Percentiles rank a stretch among this genome's conserved stretches.
phyloP scores from a whole-genome alignment of 2,888 invertebrate genomes.

The Lasioglossum figueresi region DNA sequence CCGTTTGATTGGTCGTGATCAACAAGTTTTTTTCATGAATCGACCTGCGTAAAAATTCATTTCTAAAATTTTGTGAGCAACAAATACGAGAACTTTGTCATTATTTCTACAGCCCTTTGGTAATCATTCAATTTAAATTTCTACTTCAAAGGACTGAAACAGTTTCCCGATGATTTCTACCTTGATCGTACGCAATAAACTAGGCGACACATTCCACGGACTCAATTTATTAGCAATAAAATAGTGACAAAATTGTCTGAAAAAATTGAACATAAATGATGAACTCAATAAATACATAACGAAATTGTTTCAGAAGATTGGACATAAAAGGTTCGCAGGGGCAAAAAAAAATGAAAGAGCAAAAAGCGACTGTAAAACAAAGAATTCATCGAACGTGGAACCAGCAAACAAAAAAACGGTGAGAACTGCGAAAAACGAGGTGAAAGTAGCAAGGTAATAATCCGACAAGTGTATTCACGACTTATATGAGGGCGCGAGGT shows the following conservation, averaged over 20 bases:
- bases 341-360: background rate
- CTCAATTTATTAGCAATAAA: background rate
- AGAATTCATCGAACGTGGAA: background rate
- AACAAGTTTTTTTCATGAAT: constrained; percentile 44
- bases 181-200: background rate
- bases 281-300: background rate
- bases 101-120: background rate
- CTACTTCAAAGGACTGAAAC: background rate
- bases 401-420: background rate
- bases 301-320: background rate
- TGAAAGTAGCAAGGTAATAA: background rate
- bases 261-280: background rate
- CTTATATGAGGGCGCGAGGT: background rate
- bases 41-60: background rate
- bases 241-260: background rate
- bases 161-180: background rate
- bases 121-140: background rate
- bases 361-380: background rate
- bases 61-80: background rate
- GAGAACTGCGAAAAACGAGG: background rate
- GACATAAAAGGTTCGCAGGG: background rate
- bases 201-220: background rate
- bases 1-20: constrained; percentile 60
- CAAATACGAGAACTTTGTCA: background rate
- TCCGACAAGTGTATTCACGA: background rate